A percentile compares a stretch with the other conserved stretches of the same genome.
Evolutionary conservation across 1,140 invertebrate species (phyloP).

Genomic region (Drosophila melanica): DNA sequence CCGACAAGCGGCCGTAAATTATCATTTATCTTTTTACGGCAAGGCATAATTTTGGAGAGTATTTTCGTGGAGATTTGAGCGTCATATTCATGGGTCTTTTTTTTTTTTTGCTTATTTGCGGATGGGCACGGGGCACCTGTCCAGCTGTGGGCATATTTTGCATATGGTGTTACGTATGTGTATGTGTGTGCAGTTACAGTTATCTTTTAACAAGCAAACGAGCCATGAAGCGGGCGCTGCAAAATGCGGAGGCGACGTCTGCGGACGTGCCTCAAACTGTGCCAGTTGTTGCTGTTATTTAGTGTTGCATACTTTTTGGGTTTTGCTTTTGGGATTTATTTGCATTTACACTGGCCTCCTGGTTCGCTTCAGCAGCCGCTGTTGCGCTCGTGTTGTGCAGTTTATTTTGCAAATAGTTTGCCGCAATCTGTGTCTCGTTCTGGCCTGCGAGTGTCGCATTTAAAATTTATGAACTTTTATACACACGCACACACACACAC

Average conservation of each 20-base stretch:
- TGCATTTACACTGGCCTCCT: slow-evolving; percentile 58
- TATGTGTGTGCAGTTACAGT: slow-evolving; percentile 32
- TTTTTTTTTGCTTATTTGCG: slow-evolving; percentile 10
- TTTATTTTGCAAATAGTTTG: slow-evolving; percentile 77
- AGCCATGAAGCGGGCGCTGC: slow-evolving; percentile 52
- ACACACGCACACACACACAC: slow-evolving; percentile 6
- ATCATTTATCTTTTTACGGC: slow-evolving; percentile 10
- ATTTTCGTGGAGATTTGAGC: slow-evolving; percentile 16
- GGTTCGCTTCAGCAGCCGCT: slow-evolving; percentile 1
- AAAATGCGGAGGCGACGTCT: slow-evolving; percentile 39
- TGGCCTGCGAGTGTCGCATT: slow-evolving; percentile 52
- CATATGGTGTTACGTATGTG: slow-evolving; percentile 36
- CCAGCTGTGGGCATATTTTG: slow-evolving; percentile 63
- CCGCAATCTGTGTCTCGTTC: slow-evolving; percentile 71
- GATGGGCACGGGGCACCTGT: slow-evolving; percentile 16
- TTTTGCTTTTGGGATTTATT: slow-evolving; percentile 76
- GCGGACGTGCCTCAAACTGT: slow-evolving; percentile 54
- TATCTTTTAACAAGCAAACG: slow-evolving; percentile 72
- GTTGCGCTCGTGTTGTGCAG: slow-evolving; percentile 23
- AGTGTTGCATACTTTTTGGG: slow-evolving; percentile 68
- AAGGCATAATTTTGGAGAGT: slow-evolving; percentile 14
- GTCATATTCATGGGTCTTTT: slow-evolving; percentile 2
- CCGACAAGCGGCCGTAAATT: slow-evolving; percentile 15
- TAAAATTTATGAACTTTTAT: slow-evolving; percentile 77
- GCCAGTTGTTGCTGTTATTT: slow-evolving; percentile 55